These are phyloP conservation scores for Spisula solida DNA, from an alignment of 2,888 invertebrate species.

Conservation along the genomic window DNA sequence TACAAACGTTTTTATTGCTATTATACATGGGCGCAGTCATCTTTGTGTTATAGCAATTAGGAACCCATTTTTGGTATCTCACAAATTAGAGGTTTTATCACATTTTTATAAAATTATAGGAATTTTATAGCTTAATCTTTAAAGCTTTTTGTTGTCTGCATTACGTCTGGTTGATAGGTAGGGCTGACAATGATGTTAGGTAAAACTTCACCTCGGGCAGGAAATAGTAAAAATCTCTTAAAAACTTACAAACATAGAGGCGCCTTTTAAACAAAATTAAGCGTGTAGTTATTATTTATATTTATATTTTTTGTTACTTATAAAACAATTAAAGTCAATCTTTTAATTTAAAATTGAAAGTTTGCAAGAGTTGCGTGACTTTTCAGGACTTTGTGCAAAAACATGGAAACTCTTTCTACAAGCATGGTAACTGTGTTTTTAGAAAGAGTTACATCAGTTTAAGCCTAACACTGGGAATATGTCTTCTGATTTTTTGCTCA, in stretches of 20 bases:
- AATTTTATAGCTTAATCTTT: slow-evolving; percentile 41
- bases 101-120: slow-evolving; percentile 37
- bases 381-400: too few relatives aligned
- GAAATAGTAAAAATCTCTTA: slow-evolving; percentile 14
- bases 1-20: slow-evolving; percentile 30
- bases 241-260: slow-evolving; percentile 12
- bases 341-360: neutral
- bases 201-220: slow-evolving; percentile 34
- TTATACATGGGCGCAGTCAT: slow-evolving; percentile 36
- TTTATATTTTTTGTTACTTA: neutral
- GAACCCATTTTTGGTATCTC: slow-evolving; percentile 45
- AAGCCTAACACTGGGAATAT: neutral
- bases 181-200: neutral
- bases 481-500: neutral
- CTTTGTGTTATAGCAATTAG: slow-evolving; percentile 48
- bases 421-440: too few relatives aligned
- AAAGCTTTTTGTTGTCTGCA: slow-evolving; percentile 35
- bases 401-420: too few relatives aligned
- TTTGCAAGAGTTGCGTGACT: neutral
- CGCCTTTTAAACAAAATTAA: neutral
- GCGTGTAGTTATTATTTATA: neutral
- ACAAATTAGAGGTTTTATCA: slow-evolving; percentile 43
- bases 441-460: too few relatives aligned
- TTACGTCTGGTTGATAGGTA: neutral
- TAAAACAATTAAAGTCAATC: slow-evolving; percentile 3